These are phyloP conservation scores for Struthidea cinerea DNA, from an alignment of 2,113 vertebrate genomes.

Conservation along the genomic window DNA sequence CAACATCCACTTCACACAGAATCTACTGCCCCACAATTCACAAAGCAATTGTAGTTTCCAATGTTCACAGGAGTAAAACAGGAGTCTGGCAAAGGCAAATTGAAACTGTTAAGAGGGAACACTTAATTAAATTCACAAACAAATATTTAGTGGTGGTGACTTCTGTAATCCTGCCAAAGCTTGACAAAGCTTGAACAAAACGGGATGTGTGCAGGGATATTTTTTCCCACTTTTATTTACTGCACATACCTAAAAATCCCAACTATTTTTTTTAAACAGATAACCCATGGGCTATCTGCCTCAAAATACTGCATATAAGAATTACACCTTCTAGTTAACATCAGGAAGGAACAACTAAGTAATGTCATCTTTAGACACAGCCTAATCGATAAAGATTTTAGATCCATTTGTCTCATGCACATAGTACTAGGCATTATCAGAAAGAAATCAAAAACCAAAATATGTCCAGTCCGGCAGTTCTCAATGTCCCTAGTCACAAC, in stretches of 20 bases:
- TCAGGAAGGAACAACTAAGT: background rate
- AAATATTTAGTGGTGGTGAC: background rate
- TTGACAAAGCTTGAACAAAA: background rate
- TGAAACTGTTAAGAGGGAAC: background rate
- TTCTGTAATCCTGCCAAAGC: background rate
- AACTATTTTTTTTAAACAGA: background rate
- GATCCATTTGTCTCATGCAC: background rate
- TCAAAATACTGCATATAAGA: background rate
- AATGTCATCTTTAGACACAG: background rate
- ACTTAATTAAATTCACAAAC: background rate
- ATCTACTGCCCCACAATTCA: background rate
- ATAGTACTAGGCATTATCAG: background rate
- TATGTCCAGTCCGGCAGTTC: background rate
- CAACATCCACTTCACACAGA: background rate
- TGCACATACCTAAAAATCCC: background rate
- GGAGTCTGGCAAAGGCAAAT: background rate
- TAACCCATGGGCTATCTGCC: background rate
- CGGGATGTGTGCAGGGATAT: background rate
- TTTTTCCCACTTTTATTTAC: background rate
- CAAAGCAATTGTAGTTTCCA: background rate
- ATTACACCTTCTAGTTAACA: background rate
- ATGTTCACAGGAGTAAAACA: background rate
- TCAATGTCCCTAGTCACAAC: background rate
- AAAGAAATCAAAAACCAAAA: background rate
- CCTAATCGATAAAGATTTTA: background rate